A percentile compares a stretch with the other conserved stretches of the same genome.
phyloP scores from a whole-genome alignment of 2,888 invertebrate genomes.

The Thereva nobilitata region DNA sequence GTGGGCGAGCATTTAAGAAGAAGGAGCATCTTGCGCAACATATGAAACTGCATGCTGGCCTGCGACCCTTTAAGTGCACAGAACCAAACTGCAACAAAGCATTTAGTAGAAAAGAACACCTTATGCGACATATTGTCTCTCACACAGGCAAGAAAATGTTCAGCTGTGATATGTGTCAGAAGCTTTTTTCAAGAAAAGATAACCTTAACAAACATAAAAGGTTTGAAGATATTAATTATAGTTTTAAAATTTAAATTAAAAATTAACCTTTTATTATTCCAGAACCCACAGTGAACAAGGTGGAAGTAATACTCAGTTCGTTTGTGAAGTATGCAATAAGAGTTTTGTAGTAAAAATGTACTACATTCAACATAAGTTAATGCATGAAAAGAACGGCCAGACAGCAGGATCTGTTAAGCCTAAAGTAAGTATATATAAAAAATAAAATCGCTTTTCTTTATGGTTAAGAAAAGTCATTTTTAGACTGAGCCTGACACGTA shows the following conservation, averaged over 20 bases:
- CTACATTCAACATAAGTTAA: constrained; percentile 66
- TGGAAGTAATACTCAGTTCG: constrained; percentile 59
- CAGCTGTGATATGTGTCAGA: constrained; percentile 65
- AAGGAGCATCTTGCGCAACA: constrained; percentile 73
- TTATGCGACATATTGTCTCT: constrained; percentile 68
- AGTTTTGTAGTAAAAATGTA: constrained; percentile 70
- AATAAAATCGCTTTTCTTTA: not conserved
- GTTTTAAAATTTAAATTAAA: not conserved
- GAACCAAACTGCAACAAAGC: constrained; percentile 65
- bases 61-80: constrained; percentile 68
- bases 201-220: constrained; percentile 58
- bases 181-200: constrained; percentile 60
- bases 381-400: constrained; percentile 56
- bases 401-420: constrained; percentile 38
- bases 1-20: constrained; percentile 68
- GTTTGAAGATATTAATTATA: constrained; percentile 44
- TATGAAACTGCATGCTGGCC: constrained; percentile 68
- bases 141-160: constrained; percentile 72
- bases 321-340: constrained; percentile 69
- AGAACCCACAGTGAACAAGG: constrained; percentile 52
- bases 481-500: too few relatives aligned
- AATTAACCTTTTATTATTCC: constrained; percentile 27
- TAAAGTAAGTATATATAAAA: constrained; percentile 40
- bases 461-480: not conserved
- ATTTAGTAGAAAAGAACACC: constrained; percentile 71